phyloP scores from a whole-genome alignment of 2,888 invertebrate species.

The Syrista parreyssii region DNA sequence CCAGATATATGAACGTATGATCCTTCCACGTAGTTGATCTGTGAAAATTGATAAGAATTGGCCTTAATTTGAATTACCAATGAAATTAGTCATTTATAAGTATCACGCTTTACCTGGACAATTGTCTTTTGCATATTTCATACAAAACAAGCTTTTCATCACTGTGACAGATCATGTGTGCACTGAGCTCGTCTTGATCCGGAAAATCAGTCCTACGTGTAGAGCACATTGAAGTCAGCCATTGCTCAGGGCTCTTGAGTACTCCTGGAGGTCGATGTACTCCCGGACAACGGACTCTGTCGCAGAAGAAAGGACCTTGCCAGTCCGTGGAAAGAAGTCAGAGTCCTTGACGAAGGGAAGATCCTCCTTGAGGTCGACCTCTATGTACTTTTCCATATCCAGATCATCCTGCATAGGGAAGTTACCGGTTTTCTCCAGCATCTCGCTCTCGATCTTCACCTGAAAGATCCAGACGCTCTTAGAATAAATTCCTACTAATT shows the following conservation, averaged over 20 bases:
- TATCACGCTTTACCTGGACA: neutral
- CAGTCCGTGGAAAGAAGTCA: constrained; percentile 1
- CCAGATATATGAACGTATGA: neutral
- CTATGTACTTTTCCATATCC: neutral
- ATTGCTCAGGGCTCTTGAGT: neutral
- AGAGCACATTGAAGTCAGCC: neutral
- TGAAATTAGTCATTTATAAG: neutral
- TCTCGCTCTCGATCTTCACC: constrained; percentile 7
- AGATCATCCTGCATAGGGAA: constrained; percentile 7
- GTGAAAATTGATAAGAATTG: neutral
- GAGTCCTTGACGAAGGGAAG: neutral
- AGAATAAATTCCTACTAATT: neutral
- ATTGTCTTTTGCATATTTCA: neutral
- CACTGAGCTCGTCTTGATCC: neutral
- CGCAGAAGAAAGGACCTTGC: neutral
- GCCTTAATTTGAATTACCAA: neutral
- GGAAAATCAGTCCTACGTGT: neutral
- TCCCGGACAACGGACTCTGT: constrained; percentile 1
- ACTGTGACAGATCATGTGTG: neutral
- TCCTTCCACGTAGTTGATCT: neutral
- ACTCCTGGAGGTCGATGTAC: neutral
- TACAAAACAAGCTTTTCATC: neutral
- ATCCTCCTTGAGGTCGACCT: constrained; percentile 2
- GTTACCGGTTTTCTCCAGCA: constrained; percentile 1
- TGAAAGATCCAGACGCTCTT: neutral